These are phyloP conservation scores for Antennarius maculatus DNA, from an alignment of 2,797 vertebrate genomes.

Conservation along the genomic window DNA sequence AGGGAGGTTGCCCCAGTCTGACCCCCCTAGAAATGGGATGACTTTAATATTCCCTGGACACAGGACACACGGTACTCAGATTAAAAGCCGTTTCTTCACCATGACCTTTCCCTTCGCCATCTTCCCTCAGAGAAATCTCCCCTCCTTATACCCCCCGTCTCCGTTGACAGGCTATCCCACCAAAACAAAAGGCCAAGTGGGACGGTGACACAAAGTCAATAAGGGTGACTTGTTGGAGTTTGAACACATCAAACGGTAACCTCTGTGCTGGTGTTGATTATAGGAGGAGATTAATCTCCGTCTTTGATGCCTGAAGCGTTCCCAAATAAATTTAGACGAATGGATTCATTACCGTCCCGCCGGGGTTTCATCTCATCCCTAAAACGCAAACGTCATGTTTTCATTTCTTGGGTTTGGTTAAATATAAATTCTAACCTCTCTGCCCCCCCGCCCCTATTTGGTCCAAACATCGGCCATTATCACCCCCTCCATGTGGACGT, in stretches of 20 bases:
- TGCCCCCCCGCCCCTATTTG: constrained; percentile 37
- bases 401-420: constrained; percentile 14
- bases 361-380: background rate
- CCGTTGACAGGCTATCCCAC: constrained; percentile 70
- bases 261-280: constrained; percentile 59
- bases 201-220: constrained; percentile 83
- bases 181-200: constrained; percentile 83
- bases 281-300: constrained; percentile 39
- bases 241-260: constrained; percentile 68
- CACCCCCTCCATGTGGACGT: constrained; percentile 49
- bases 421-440: constrained; percentile 5
- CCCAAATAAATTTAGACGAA: constrained; percentile 26
- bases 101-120: constrained; percentile 78
- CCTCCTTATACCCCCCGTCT: constrained; percentile 53
- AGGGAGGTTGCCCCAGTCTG: constrained; percentile 55
- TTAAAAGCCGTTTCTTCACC: constrained; percentile 82
- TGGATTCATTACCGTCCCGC: constrained; percentile 31
- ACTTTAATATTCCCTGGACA: constrained; percentile 80
- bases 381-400: constrained; percentile 13
- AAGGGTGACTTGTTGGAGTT: constrained; percentile 66
- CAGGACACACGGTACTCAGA: constrained; percentile 71
- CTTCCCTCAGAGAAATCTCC: constrained; percentile 77
- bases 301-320: constrained; percentile 20
- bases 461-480: constrained; percentile 59
- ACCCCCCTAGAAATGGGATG: constrained; percentile 70